Evolutionary conservation across 2,113 vertebrate genomes (phyloP).

Genomic region (Carassius gibelio): DNA sequence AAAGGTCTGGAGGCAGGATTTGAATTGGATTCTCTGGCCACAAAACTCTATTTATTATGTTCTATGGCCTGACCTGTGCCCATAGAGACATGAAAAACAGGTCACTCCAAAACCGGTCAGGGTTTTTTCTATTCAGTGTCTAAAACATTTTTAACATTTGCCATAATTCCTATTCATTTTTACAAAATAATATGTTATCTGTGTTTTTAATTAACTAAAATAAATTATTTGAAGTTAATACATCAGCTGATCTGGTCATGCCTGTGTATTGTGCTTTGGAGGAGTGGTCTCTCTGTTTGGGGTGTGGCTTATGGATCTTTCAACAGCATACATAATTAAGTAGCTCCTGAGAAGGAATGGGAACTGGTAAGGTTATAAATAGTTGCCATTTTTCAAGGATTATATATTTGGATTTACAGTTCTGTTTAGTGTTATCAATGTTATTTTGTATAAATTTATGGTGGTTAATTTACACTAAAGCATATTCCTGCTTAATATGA

Average conservation of each 20-base stretch:
- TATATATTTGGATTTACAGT: background rate
- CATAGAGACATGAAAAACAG: conserved; percentile 25
- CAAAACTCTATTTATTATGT: conserved; percentile 15
- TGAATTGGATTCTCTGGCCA: background rate
- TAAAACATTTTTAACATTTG: background rate
- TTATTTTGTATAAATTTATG: background rate
- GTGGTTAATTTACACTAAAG: background rate
- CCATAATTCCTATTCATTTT: background rate
- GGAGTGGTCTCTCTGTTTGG: background rate
- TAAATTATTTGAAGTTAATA: background rate
- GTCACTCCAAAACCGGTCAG: conserved; percentile 11
- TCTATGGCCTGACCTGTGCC: background rate
- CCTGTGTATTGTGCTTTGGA: background rate
- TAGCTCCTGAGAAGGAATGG: background rate
- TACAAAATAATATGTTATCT: background rate
- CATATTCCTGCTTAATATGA: background rate
- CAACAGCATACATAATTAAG: background rate
- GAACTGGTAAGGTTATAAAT: background rate
- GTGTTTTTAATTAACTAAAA: background rate
- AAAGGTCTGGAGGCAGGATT: conserved; percentile 19
- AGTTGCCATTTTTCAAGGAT: background rate
- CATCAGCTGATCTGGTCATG: background rate
- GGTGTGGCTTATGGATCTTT: background rate
- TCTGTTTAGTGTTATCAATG: background rate
- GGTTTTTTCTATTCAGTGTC: conserved; percentile 8